Conservation (phyloP, 2,113 vertebrate genomes). For the Glaucomys volans region DNA sequence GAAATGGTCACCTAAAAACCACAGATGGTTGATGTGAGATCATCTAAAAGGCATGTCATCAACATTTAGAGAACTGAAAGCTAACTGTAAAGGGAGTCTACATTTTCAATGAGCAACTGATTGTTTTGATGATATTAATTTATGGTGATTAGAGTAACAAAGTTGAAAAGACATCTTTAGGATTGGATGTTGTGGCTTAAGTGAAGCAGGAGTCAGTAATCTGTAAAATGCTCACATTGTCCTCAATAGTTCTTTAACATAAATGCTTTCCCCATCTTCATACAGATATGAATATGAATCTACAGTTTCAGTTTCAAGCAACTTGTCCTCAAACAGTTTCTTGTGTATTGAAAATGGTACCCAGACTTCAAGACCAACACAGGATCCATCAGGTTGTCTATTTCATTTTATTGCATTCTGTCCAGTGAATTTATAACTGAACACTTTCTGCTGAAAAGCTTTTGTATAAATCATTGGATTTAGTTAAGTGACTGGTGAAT, state of each 20-base stretch:
- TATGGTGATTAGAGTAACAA: background rate
- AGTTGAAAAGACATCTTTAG: background rate
- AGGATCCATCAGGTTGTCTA: slow-evolving; percentile 84
- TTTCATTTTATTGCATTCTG: slow-evolving; percentile 16
- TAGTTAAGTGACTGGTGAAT: background rate
- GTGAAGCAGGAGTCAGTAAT: background rate
- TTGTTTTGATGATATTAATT: background rate
- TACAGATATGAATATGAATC: slow-evolving; percentile 92
- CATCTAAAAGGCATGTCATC: background rate
- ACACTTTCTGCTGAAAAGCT: background rate
- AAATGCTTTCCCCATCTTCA: slow-evolving; percentile 61
- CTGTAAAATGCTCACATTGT: background rate
- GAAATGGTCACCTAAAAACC: slow-evolving; percentile 43
- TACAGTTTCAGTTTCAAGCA: slow-evolving; percentile 85
- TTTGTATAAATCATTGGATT: background rate
- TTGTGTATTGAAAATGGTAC: slow-evolving; percentile 88
- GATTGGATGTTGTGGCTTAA: background rate
- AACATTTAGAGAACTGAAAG: background rate
- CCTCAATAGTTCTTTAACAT: background rate
- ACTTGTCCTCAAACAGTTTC: slow-evolving; percentile 87
- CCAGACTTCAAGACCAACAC: slow-evolving; percentile 75
- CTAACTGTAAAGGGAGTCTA: background rate
- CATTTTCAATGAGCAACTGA: background rate
- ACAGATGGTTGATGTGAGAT: background rate
- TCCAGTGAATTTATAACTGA: background rate